Evolutionary conservation across 2,113 vertebrate genomes (phyloP), one percentile per base, ranked within the genome.

Genomic region (Stigmatopora argus): DNA sequence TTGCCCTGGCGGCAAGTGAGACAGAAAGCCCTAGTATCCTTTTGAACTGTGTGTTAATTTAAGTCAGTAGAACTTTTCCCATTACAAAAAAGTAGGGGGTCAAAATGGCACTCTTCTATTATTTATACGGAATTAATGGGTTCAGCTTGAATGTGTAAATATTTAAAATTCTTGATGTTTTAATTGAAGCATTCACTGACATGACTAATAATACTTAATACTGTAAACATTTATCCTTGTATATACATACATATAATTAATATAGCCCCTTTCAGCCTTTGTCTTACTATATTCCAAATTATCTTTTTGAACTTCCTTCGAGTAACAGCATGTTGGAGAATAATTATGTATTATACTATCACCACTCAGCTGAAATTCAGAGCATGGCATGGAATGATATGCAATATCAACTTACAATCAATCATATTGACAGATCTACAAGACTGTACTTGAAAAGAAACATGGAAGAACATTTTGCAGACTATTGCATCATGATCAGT

Each of bases 401-500:
- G 64, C 61, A 38, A 51, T 70, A 55, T 66, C 19, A 78, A 70
- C 66, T 67, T 53, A 47, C 46, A 65, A 26, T 31, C 53, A 23
- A 31, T 56, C 13, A 15, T 26, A 13, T 4, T 21, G 21, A 6
- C 52, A 26, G 4, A 23, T 23, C 52, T 15, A 1, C 14, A 31
- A 56, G 26, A 56, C 26, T 17, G 7, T 56, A 31, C 53, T 19
- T 31, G 23, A 56, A 56, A 56, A 56, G 13, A 56, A 31, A 21
- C 3, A 5, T 31, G 10, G 23, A 56, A 26, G 14, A 31, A 14
- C 53, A 69, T 66, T 74, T 86, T 84, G 56, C 71, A 74, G 62
- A 23, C 18, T 17, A 57, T 86, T 87, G 84, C 82, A 79, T 87
- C 86, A 85, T 52, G 70, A 74, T 57, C 49, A 62, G 59, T 62